Evolutionary conservation across 2,888 invertebrate species (phyloP), one percentile per base, ranked within the genome.

Genomic region (Lamproptera curius): DNA sequence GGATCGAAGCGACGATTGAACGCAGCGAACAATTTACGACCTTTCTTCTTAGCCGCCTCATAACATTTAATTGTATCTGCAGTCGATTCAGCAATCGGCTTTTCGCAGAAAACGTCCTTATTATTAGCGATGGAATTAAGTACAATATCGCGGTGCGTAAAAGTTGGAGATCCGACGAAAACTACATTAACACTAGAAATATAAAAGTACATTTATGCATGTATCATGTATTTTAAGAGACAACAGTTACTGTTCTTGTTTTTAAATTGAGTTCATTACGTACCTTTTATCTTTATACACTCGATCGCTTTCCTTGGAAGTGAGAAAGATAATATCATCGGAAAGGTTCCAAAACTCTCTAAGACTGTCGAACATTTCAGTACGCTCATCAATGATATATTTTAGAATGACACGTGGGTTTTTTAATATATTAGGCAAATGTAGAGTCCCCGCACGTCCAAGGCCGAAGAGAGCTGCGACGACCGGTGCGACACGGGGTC

Each of bases 1-100:
- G 91, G 91, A 65, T 93, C 93, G 62, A 92, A 93, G 13, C 93
- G 89, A 51, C 92, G 89, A 68, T 92, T 92, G 71, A 92, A 93
- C 2, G 92, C 92, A 16, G 90, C 89, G 47, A 91, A 88, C 2
- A 93, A 72, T 0, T 89, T 85, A 23, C 82, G 85, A 1, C 89
- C 88, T 16, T 82, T 80, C 39, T 86, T 74, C 46, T 84, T 81
- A 0, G 93, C 92, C 0, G 84, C 73, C 35, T 90, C 87, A 62
- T 91, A 92, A 58, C 92, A 91, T 46, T 78, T 86, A 52, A 75
- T 76, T 0, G 90, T 89, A 8, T 88, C 84, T 16, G 82, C 75
- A 2, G 82, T 74, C 50, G 83, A 80, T 57, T 90, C 89, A 0
- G 92, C 90, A 8, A 93, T 89, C 0, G 93, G 93, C 61, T 93